A percentile compares a stretch with the other conserved stretches of the same genome.
Evolutionary conservation across 1,140 invertebrate genomes (phyloP).

Genomic region (Papilio machaon): DNA sequence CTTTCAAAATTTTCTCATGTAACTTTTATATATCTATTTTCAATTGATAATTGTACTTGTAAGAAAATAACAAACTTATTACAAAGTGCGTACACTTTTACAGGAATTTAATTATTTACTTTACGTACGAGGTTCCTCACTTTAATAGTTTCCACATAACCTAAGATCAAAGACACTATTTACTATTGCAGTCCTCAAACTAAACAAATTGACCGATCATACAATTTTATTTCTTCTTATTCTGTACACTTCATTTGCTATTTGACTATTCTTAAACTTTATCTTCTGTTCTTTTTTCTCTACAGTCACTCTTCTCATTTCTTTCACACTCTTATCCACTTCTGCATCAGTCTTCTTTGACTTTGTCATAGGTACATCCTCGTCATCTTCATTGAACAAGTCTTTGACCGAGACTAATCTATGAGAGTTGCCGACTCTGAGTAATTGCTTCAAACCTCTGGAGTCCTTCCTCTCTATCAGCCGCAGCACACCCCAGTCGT

Average conservation of each 20-base stretch:
- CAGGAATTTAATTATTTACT: neutral
- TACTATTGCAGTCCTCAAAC: constrained; percentile 22
- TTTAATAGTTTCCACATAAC: neutral
- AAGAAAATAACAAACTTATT: neutral
- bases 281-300: constrained; percentile 53
- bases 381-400: constrained; percentile 81
- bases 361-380: constrained; percentile 40
- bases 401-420: constrained; percentile 84
- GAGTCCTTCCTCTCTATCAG: constrained; percentile 76
- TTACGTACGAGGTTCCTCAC: neutral
- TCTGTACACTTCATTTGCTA: constrained; percentile 66
- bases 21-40: neutral
- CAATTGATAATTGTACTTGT: neutral
- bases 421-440: constrained; percentile 77
- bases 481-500: constrained; percentile 80
- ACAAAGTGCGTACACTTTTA: neutral
- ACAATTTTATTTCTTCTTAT: constrained; percentile 72
- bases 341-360: constrained; percentile 62
- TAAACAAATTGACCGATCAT: constrained; percentile 50
- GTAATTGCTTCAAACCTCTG: constrained; percentile 76
- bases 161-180: neutral
- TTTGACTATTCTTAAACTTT: constrained; percentile 70
- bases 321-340: constrained; percentile 49
- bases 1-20: too few relatives aligned
- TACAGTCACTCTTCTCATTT: constrained; percentile 47